phyloP scores from a whole-genome alignment of 2,888 invertebrate species.

The Drosophila recens region DNA sequence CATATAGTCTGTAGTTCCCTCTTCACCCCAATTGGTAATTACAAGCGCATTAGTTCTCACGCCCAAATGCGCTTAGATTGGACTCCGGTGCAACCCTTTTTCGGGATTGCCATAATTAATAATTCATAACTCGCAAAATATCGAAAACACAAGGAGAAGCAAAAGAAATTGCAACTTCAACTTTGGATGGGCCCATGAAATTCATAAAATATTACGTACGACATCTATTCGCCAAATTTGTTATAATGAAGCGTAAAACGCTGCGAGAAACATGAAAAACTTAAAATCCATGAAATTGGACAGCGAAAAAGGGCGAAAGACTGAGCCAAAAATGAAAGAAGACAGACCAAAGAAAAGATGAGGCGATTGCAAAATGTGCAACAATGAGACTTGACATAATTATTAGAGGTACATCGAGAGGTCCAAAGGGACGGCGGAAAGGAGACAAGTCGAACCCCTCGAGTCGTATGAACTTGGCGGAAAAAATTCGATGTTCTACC shows the following conservation, averaged over 20 bases:
- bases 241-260: constrained; percentile 74
- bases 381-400: constrained; percentile 74
- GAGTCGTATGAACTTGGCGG: constrained; percentile 13
- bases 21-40: constrained; percentile 58
- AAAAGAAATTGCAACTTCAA: constrained; percentile 32
- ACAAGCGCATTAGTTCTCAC: constrained; percentile 77
- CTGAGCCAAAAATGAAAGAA: background rate
- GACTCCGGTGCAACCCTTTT: constrained; percentile 40
- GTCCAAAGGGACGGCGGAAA: constrained; percentile 10
- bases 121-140: constrained; percentile 74
- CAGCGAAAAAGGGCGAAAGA: constrained; percentile 27
- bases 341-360: background rate
- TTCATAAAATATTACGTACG: constrained; percentile 58
- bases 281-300: constrained; percentile 72
- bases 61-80: constrained; percentile 68
- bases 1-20: background rate
- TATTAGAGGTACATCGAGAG: constrained; percentile 55
- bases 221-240: constrained; percentile 64
- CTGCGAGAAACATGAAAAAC: constrained; percentile 56
- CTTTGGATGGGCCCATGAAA: constrained; percentile 47
- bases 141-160: constrained; percentile 1
- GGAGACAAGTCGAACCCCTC: constrained; percentile 17
- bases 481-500: constrained; percentile 6
- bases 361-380: constrained; percentile 14
- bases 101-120: constrained; percentile 62